phyloP scores from a whole-genome alignment of 1,140 invertebrate species.

The Pseudoatta argentina region DNA sequence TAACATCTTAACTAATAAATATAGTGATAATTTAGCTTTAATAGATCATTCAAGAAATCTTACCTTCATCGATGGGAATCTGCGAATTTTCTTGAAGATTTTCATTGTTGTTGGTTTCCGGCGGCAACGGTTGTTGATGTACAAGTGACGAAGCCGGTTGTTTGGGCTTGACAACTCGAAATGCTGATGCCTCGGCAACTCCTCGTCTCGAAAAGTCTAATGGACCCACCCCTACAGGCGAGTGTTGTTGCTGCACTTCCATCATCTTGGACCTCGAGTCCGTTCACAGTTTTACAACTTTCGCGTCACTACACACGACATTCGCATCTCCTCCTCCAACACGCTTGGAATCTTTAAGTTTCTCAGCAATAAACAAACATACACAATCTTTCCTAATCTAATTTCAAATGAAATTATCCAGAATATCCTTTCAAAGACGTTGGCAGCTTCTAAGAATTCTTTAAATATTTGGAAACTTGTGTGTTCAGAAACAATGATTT shows the following conservation, averaged over 20 bases:
- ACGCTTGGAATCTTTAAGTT: constrained; percentile 21
- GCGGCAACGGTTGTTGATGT: constrained; percentile 75
- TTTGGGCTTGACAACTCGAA: constrained; percentile 85
- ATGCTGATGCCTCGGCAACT: constrained; percentile 85
- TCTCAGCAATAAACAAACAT: constrained; percentile 42
- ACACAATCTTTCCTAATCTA: constrained; percentile 1
- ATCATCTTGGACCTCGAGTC: constrained; percentile 79
- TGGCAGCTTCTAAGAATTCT: background rate
- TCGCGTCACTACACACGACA: constrained; percentile 67
- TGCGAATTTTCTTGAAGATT: constrained; percentile 79
- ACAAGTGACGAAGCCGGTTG: constrained; percentile 77
- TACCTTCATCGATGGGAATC: constrained; percentile 79
- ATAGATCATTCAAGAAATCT: background rate
- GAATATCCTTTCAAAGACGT: background rate
- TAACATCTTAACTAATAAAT: background rate
- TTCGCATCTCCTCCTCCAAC: constrained; percentile 49
- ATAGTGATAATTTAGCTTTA: background rate
- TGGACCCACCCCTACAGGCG: constrained; percentile 84
- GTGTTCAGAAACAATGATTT: background rate
- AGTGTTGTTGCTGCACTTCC: constrained; percentile 86
- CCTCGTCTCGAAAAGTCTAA: constrained; percentile 85
- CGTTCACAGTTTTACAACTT: constrained; percentile 60
- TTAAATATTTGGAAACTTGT: background rate
- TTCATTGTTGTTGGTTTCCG: constrained; percentile 83
- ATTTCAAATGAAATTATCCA: background rate